Percentiles rank a stretch among this genome's conserved stretches.
Conservation (phyloP, 2,113 vertebrate species). For the Apodemus sylvaticus region DNA sequence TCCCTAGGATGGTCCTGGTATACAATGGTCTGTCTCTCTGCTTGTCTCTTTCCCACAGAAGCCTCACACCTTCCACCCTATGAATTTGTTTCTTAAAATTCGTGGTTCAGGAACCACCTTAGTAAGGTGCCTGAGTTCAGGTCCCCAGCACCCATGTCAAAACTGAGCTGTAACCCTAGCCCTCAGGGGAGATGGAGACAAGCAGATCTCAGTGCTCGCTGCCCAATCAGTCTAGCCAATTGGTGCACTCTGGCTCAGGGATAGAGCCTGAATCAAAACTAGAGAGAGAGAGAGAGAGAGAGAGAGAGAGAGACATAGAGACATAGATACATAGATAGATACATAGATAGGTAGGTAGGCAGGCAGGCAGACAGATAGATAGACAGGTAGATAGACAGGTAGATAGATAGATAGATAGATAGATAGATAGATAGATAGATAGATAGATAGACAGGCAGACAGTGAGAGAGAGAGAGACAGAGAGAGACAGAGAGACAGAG, state of each 20-base stretch:
- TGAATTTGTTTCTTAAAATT: background rate
- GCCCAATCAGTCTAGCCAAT: background rate
- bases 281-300: too few species aligned
- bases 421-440: background rate
- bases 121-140: background rate
- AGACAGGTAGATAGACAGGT: too few species aligned
- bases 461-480: background rate
- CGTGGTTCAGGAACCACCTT: background rate
- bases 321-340: too few species aligned
- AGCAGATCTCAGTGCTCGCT: background rate
- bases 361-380: too few species aligned
- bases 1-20: background rate
- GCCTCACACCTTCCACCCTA: background rate
- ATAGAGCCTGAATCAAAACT: background rate
- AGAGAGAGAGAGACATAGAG: too few species aligned
- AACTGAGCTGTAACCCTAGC: too few species aligned
- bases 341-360: too few species aligned
- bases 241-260: background rate
- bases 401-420: too few species aligned
- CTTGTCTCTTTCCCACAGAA: background rate
- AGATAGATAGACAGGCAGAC: too few species aligned
- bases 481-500: background rate
- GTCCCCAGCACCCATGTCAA: background rate
- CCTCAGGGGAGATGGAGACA: background rate
- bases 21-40: rapidly evolving